phyloP scores from a whole-genome alignment of 2,888 invertebrate species.

The Andrena fulva region DNA sequence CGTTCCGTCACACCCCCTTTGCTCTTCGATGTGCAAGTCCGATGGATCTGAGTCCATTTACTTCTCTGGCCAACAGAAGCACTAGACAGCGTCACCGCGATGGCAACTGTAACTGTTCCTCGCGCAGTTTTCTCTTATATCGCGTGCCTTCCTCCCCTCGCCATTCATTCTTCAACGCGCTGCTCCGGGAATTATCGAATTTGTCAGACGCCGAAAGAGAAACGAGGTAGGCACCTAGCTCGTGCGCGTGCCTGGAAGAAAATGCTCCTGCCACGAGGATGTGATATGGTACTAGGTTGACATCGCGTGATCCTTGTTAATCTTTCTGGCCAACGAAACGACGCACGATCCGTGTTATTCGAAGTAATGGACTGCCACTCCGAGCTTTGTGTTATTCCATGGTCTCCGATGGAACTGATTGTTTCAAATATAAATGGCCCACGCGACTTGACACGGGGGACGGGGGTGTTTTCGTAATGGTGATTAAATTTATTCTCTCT shows the following conservation, averaged over 20 bases:
- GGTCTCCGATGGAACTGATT: not conserved
- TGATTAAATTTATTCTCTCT: no score
- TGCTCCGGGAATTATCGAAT: not conserved
- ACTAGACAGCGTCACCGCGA: conserved; percentile 15
- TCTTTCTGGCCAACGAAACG: not conserved
- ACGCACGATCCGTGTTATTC: not conserved
- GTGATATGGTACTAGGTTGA: not conserved
- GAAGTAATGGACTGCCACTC: not conserved
- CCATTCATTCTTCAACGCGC: not conserved
- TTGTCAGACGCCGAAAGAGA: not conserved
- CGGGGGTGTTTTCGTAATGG: no score
- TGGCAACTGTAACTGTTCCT: not conserved
- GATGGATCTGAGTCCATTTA: conserved; percentile 67
- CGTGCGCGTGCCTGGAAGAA: not conserved
- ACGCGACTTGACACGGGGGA: not conserved
- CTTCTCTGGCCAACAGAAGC: conserved; percentile 47
- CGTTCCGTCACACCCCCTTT: conserved; percentile 46
- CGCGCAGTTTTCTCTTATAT: not conserved
- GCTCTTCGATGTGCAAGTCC: conserved; percentile 57
- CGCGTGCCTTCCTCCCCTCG: not conserved
- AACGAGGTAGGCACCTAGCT: conserved; percentile 1
- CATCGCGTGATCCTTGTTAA: conserved; percentile 7
- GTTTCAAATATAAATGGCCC: not conserved
- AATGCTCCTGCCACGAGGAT: not conserved
- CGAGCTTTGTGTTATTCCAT: not conserved